Percentiles rank a stretch among this genome's conserved stretches.
These are phyloP conservation scores for Mustela lutreola DNA, from an alignment of 2,113 vertebrate genomes.

Conservation along the genomic window DNA sequence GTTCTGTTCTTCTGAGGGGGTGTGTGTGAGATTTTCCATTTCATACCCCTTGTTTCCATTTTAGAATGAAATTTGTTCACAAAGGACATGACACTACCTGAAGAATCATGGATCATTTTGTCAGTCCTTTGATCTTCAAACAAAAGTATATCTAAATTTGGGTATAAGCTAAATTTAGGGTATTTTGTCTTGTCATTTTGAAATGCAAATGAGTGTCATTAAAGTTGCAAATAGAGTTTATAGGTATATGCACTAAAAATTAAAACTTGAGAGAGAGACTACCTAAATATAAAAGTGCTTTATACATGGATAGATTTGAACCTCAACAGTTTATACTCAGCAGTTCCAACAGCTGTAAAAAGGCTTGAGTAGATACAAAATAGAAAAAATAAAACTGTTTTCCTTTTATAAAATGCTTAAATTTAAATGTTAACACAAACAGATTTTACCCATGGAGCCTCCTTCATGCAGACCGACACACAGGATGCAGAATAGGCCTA, in stretches of 20 bases:
- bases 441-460: not conserved
- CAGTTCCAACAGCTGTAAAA: not conserved
- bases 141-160: not conserved
- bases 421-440: not conserved
- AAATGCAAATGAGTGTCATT: not conserved
- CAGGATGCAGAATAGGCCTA: not conserved
- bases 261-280: not conserved
- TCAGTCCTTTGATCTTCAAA: not conserved
- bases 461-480: not conserved
- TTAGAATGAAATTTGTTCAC: not conserved
- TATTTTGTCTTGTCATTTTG: not conserved
- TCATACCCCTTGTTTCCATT: not conserved
- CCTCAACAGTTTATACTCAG: not conserved
- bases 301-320: not conserved
- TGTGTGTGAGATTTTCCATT: not conserved
- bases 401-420: not conserved
- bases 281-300: not conserved
- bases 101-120: not conserved
- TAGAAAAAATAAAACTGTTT: not conserved
- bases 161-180: not conserved
- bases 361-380: not conserved
- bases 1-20: not conserved
- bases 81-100: not conserved
- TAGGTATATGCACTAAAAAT: not conserved
- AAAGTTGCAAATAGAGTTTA: slow-evolving; percentile 1